Base-by-base conservation (phyloP, 1,140 invertebrate genomes). In the Drosophila elegans region DNA sequence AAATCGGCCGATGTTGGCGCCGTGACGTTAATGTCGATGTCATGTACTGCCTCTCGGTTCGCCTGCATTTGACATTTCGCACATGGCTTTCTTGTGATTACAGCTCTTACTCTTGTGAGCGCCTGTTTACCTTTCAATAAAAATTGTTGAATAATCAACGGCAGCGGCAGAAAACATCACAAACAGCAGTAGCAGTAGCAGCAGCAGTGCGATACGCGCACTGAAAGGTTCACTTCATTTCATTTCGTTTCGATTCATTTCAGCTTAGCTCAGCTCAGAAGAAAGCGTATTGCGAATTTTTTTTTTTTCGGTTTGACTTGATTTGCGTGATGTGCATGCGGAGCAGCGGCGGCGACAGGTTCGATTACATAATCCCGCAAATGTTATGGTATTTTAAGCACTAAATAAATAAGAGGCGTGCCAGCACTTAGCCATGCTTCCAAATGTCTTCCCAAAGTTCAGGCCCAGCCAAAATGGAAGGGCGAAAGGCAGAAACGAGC, bases 341-440 rank as follows among this genome's bases (percentile, higher is more conserved):
- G 54, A 69, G 60, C 59, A 52, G 49, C 63, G 55, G 39, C 66
- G 52, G 52, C 74, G 75, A 63, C 55, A 80, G 63, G 46, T 63
- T 29, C 38, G 48, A 73, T 86, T 86, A 88, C 82, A 79, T 86
- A 86, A 86, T 60, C 32, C 54, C 59, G 75, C 75, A 89, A 88
- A 86, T 88, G 83, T 88, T 86, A 88, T 88, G 83, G 79, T 88
- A 86, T 86, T 86, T 86, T 64, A 88, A 86, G 82, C 83, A 88
- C 82, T 78, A 72, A 78, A 88, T 82, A 86, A 86, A 86, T 82
- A 86, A 82, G 64, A 79, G 67, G 73, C 73, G 62, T 68, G 74
- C 74, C 76, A 76, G 80, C 63, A 52, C 52, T 52, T 54, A 56
- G 55, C 46, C 45, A 38, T 42, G 45, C 67, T 66, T 80, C 49